phyloP scores from a whole-genome alignment of 1,140 invertebrate species.

The Zaprionus ghesquierei region DNA sequence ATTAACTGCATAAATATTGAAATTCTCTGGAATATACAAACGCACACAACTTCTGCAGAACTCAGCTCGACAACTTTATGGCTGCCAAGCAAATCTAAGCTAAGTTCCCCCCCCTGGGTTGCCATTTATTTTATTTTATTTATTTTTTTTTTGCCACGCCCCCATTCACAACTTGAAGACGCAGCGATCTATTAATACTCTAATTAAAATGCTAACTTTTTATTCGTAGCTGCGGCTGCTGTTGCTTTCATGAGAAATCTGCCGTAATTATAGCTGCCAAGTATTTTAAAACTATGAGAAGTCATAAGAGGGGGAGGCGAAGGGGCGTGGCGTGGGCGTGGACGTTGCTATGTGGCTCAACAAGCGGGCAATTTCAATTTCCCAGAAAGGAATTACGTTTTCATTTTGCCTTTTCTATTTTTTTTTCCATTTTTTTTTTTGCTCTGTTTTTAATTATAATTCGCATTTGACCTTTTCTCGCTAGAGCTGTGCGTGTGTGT shows the following conservation, averaged over 20 bases:
- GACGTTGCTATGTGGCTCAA: constrained; percentile 4
- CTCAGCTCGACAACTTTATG: background rate
- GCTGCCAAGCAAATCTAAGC: background rate
- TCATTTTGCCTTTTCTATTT: constrained; percentile 68
- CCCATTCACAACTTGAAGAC: background rate
- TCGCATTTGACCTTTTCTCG: constrained; percentile 49
- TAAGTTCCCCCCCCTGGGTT: too few species aligned
- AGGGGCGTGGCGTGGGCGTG: background rate
- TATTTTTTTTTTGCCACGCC: too few species aligned
- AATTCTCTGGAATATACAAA: background rate
- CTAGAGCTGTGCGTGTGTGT: constrained; percentile 12
- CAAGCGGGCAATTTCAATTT: constrained; percentile 51
- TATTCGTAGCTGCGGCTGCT: background rate
- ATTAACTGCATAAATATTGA: background rate
- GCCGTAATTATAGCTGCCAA: constrained; percentile 10
- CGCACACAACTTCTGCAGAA: background rate
- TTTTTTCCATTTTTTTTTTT: background rate
- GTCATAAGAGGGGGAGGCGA: too few species aligned
- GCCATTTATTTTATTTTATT: too few species aligned
- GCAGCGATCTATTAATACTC: constrained; percentile 27
- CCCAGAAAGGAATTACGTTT: constrained; percentile 51
- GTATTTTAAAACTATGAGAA: constrained; percentile 18
- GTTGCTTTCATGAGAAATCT: background rate
- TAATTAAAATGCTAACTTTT: constrained; percentile 22
- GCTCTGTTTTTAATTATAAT: constrained; percentile 44